Conservation (phyloP, 1,140 invertebrate species). For the Drosophila sucinea region DNA sequence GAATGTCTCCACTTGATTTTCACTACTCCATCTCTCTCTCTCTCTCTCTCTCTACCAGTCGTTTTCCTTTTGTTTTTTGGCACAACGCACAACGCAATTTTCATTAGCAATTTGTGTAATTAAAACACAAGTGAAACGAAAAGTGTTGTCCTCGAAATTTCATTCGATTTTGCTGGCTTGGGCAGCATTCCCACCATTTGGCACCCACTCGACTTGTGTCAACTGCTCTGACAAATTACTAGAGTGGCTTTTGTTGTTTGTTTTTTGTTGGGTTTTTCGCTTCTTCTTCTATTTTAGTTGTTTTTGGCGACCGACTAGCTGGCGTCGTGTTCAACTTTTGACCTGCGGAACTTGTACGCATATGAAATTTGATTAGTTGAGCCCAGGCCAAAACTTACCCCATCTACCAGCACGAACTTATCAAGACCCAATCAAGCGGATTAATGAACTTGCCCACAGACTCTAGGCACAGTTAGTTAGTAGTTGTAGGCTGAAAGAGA, state of each 20-base stretch:
- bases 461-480: not conserved
- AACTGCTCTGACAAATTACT: slow-evolving; percentile 44
- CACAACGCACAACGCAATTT: slow-evolving; percentile 31
- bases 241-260: slow-evolving; percentile 21
- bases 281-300: slow-evolving; percentile 36
- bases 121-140: slow-evolving; percentile 52
- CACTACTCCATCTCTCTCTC: too few species aligned
- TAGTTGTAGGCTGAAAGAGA: slow-evolving; percentile 16
- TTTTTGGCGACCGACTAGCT: slow-evolving; percentile 62
- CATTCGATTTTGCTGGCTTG: not conserved
- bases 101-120: slow-evolving; percentile 74
- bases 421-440: slow-evolving; percentile 61
- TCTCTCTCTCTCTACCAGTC: not conserved
- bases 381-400: too few species aligned
- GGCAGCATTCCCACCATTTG: not conserved
- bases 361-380: slow-evolving; percentile 10
- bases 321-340: slow-evolving; percentile 73
- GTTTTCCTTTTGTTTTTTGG: slow-evolving; percentile 19
- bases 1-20: slow-evolving; percentile 14
- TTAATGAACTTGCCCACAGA: slow-evolving; percentile 58
- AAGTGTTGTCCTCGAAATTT: slow-evolving; percentile 50
- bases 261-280: too few species aligned
- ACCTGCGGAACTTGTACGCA: slow-evolving; percentile 40
- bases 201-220: slow-evolving; percentile 17
- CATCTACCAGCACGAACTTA: slow-evolving; percentile 25